Evolutionary conservation across 2,797 vertebrate genomes (phyloP).

Genomic region (Malacoraja senta): DNA sequence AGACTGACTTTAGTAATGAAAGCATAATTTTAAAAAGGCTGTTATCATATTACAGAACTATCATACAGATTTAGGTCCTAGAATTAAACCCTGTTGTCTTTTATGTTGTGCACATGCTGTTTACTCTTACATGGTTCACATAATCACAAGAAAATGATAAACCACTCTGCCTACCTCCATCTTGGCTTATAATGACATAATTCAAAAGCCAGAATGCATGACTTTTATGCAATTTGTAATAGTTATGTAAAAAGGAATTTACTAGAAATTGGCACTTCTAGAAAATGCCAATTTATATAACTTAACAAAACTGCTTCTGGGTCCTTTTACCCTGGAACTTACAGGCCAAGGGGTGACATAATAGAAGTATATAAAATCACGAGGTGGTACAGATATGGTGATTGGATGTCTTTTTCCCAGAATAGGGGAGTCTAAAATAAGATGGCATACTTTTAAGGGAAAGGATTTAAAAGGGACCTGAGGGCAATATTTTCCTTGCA

Average conservation of each 20-base stretch:
- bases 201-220: neutral
- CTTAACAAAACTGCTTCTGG: neutral
- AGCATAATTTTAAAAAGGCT: neutral
- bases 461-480: no score
- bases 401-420: no score
- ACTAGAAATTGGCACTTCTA: neutral
- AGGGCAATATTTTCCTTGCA: no score
- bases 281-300: neutral
- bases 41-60: neutral
- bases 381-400: no score
- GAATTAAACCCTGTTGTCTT: neutral
- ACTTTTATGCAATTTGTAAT: neutral
- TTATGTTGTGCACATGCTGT: neutral
- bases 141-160: neutral
- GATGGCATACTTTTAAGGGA: no score
- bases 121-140: neutral
- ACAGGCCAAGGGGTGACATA: no score
- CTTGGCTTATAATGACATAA: neutral
- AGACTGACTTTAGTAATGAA: neutral
- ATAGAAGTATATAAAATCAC: no score
- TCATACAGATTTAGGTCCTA: neutral
- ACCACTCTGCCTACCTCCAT: neutral
- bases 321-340: no score
- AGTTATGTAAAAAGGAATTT: neutral
- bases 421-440: no score